Evolutionary conservation across 2,113 vertebrate species (phyloP).

Genomic region (Enhydra lutris): DNA sequence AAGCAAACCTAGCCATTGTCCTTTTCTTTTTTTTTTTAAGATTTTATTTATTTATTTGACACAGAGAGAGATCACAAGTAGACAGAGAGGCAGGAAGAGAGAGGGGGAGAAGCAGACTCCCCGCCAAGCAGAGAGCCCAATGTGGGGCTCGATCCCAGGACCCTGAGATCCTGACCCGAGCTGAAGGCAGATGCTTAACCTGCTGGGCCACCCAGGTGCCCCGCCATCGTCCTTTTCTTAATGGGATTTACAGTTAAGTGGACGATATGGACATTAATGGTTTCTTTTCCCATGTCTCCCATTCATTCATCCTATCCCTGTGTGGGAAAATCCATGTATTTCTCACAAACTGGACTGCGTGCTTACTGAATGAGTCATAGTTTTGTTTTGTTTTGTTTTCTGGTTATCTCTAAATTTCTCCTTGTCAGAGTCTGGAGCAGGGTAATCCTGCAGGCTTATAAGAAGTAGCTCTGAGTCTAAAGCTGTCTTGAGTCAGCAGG

Average conservation of each 20-base stretch:
- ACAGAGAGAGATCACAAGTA: too few relatives aligned
- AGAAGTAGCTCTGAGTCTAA: not conserved
- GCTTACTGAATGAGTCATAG: not conserved
- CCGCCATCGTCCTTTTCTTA: not conserved
- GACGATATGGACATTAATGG: not conserved
- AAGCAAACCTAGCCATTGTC: not conserved
- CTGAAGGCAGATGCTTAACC: too few relatives aligned
- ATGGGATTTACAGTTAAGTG: not conserved
- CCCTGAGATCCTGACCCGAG: too few relatives aligned
- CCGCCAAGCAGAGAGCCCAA: too few relatives aligned
- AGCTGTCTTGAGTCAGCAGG: not conserved
- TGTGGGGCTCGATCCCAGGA: too few relatives aligned
- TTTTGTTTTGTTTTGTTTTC: not conserved
- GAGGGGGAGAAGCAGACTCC: too few relatives aligned
- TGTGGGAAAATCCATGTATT: not conserved
- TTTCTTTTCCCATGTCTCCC: not conserved
- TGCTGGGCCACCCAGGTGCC: too few relatives aligned
- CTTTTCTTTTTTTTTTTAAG: not conserved
- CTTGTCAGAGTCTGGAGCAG: not conserved
- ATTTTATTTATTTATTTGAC: too few relatives aligned
- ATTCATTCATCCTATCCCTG: not conserved
- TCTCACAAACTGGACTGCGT: not conserved
- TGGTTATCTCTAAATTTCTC: not conserved
- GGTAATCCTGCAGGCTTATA: not conserved
- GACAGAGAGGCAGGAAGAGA: too few relatives aligned